Base-by-base conservation (phyloP, 2,113 vertebrate genomes). In the Ammodytes marinus region DNA sequence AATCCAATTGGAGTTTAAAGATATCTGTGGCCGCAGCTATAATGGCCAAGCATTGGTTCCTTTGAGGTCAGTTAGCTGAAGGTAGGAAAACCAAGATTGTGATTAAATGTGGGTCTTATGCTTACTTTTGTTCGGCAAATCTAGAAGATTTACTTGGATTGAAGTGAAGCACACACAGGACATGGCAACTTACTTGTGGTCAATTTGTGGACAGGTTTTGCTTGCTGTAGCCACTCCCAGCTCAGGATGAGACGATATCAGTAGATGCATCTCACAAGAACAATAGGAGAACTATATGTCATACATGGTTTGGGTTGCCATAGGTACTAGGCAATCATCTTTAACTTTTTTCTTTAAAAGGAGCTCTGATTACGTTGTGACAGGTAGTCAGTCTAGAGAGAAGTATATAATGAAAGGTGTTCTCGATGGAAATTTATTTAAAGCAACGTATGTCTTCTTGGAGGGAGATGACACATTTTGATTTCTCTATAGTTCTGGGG, bases 1-100 rank as follows among this genome's bases (percentile, higher is more conserved):
- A 88, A 89, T 89, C 89, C 91, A 81, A 70, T 86, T 77, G 70
- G 74, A 74, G 86, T 84, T 86, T 52, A 81, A 49, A 87, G 85
- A 74, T 77, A 75, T 80, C 65, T 63, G 42, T 58, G 81, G 84
- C 75, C 67, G 43, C 69, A 19, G 77, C 53, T 46, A 43, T 80
- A 63, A 27, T 27, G 27, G 84, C 74, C 67, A 78, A 79, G 77
- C 58, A 46, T 72, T 5, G 59, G 64, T 77, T 60, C 27, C 69
- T 74, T 39, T 9, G 2, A 53, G 79, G 85, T 86, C 72, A 83
- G 74, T 59, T 52, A 77, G 15, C 11, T 15, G 39, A 43, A 1
- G 50, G 77, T 86, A 79, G 81, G 68, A 72, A 73, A 73, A 50
- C 35, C 68, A 35, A 37, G 73, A 40, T 19, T 6, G 0, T 68